Percentiles rank a stretch among this genome's conserved stretches.
Evolutionary conservation across 2,113 vertebrate species (phyloP).

Genomic region (Steatornis caripensis): DNA sequence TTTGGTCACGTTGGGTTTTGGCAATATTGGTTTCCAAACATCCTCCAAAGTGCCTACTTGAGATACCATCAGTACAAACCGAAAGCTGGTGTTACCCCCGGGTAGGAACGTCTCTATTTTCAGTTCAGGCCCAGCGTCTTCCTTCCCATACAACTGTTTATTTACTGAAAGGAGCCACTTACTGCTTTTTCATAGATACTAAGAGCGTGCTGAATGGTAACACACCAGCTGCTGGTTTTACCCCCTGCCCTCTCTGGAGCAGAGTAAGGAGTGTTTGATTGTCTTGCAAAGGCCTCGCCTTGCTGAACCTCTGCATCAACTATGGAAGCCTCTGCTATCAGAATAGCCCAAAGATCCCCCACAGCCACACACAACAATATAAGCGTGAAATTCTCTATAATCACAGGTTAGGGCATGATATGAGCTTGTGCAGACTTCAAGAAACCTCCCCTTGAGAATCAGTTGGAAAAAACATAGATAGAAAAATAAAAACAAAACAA

Average conservation of each 20-base stretch:
- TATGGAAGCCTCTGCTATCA: not conserved
- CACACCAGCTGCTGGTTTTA: not conserved
- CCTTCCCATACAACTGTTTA: not conserved
- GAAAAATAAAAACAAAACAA: not conserved
- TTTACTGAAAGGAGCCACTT: not conserved
- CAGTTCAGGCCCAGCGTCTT: not conserved
- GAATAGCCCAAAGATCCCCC: not conserved
- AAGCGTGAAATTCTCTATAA: not conserved
- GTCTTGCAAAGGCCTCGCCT: not conserved
- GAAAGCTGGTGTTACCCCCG: not conserved
- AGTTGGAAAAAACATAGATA: not conserved
- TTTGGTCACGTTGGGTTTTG: rapidly evolving
- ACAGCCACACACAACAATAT: not conserved
- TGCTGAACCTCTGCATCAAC: not conserved
- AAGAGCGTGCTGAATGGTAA: not conserved
- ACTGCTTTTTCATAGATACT: not conserved
- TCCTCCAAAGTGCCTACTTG: not conserved
- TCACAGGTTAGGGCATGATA: not conserved
- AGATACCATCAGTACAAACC: not conserved
- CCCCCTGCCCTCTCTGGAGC: not conserved
- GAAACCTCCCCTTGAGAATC: not conserved
- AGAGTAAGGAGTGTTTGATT: not conserved
- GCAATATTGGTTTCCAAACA: not conserved
- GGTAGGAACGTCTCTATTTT: not conserved
- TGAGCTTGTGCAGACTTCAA: not conserved